A percentile compares a stretch with the other conserved stretches of the same genome.
Conservation (phyloP, 2,113 vertebrate genomes). For the Barbus barbus region DNA sequence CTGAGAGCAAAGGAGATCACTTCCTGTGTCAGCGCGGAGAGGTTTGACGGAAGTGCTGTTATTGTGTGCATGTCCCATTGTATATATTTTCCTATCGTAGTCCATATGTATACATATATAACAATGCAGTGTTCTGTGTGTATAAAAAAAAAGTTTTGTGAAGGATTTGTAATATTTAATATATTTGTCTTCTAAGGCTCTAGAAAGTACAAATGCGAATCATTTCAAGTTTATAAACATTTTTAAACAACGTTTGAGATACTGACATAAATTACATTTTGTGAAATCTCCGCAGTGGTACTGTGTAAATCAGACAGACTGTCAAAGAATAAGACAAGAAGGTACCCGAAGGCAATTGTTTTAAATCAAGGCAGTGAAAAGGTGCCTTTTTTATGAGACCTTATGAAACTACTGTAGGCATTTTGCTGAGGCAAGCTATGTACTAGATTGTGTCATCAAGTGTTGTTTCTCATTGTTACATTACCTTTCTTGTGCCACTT, state of each 20-base stretch:
- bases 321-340: conserved; percentile 22
- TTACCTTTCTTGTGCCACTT: conserved; percentile 60
- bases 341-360: conserved; percentile 44
- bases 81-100: conserved; percentile 64
- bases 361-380: conserved; percentile 49
- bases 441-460: conserved; percentile 58
- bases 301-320: conserved; percentile 8
- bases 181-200: conserved; percentile 79
- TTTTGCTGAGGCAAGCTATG: conserved; percentile 44
- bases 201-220: conserved; percentile 68
- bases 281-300: conserved; percentile 43
- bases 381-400: conserved; percentile 54
- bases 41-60: conserved; percentile 49
- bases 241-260: conserved; percentile 59
- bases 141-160: conserved; percentile 75
- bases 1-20: conserved; percentile 40
- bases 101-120: conserved; percentile 74
- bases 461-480: conserved; percentile 57
- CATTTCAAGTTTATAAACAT: conserved; percentile 70
- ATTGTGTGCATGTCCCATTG: conserved; percentile 52
- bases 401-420: conserved; percentile 58
- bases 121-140: conserved; percentile 69
- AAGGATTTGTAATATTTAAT: conserved; percentile 81
- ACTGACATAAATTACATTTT: conserved; percentile 49
- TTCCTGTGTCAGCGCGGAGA: conserved; percentile 43